These are phyloP conservation scores for Leucania comma DNA, from an alignment of 2,888 invertebrate species.

Conservation along the genomic window DNA sequence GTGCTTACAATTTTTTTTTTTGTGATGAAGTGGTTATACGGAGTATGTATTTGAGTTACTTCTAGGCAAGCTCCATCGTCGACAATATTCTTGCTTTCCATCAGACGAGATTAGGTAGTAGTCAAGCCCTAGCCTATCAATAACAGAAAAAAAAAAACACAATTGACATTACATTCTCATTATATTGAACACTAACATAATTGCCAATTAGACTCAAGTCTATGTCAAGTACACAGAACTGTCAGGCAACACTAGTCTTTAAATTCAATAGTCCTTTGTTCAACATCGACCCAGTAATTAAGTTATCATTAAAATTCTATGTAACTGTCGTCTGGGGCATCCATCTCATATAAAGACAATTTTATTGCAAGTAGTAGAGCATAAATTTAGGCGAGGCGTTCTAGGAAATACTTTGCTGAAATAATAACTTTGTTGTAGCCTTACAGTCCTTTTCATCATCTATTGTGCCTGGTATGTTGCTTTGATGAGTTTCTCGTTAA, in stretches of 20 bases:
- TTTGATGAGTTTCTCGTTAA: neutral
- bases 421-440: conserved; percentile 4
- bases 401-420: conserved; percentile 25
- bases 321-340: conserved; percentile 26
- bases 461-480: neutral
- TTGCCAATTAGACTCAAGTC: neutral
- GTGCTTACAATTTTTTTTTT: too few relatives aligned
- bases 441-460: neutral
- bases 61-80: too few relatives aligned
- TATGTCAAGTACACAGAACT: conserved; percentile 4
- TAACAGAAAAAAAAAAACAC: too few relatives aligned
- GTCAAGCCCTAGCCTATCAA: too few relatives aligned
- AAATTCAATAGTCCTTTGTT: conserved; percentile 47
- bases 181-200: neutral
- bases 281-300: conserved; percentile 28
- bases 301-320: conserved; percentile 41
- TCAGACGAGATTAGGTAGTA: too few relatives aligned
- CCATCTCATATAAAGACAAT: conserved; percentile 39
- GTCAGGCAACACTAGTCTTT: neutral
- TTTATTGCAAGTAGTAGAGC: conserved; percentile 52
- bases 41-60: too few relatives aligned
- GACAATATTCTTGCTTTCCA: too few relatives aligned
- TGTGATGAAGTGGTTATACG: too few relatives aligned
- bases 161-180: too few relatives aligned
- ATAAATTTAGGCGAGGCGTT: conserved; percentile 36